Percentiles rank a stretch among this genome's conserved stretches.
phyloP scores from a whole-genome alignment of 1,140 invertebrate species.

The Mizuhopecten yessoensis region DNA sequence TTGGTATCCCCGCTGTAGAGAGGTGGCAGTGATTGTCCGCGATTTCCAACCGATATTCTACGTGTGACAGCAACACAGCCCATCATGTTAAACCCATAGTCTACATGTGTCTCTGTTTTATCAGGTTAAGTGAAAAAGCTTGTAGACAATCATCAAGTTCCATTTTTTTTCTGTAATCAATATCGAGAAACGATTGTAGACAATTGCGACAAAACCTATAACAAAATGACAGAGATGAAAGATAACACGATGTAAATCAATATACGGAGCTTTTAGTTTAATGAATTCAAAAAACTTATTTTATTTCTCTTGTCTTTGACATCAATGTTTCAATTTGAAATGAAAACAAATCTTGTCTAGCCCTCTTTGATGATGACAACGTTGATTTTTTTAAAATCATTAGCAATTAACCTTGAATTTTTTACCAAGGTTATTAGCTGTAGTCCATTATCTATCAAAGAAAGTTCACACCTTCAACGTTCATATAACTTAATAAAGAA shows the following conservation, averaged over 20 bases:
- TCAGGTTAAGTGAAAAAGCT: slow-evolving; percentile 18
- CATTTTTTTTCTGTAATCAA: slow-evolving; percentile 19
- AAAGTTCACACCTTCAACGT: too few species aligned
- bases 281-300: not conserved
- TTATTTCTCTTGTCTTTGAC: not conserved
- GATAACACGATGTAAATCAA: not conserved
- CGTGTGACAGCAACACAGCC: not conserved
- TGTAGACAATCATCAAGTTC: not conserved
- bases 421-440: not conserved
- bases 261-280: not conserved
- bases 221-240: slow-evolving; percentile 12
- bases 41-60: not conserved
- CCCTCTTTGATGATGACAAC: not conserved
- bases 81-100: not conserved
- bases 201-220: slow-evolving; percentile 27
- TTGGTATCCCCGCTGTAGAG: not conserved
- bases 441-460: too few species aligned
- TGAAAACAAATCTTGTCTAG: not conserved
- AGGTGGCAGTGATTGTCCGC: not conserved
- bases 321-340: not conserved
- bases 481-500: not conserved
- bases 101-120: not conserved
- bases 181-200: slow-evolving; percentile 18
- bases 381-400: too few species aligned
- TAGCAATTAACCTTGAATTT: not conserved